phyloP scores from a whole-genome alignment of 2,113 vertebrate genomes.

The Formicarius rufipectus region DNA sequence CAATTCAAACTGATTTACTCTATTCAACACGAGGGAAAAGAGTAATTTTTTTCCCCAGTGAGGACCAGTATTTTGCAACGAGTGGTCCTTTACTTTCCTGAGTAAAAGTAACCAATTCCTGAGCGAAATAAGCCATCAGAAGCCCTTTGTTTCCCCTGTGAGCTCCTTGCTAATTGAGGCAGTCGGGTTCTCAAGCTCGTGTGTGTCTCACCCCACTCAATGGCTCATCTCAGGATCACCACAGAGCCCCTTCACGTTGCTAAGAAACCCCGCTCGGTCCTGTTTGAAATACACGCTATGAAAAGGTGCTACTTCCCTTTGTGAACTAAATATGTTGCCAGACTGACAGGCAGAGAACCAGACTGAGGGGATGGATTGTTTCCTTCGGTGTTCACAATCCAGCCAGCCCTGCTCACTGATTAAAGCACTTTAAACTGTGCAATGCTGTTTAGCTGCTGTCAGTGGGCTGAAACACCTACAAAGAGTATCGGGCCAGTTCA shows the following conservation, averaged over 20 bases:
- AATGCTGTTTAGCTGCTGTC: background rate
- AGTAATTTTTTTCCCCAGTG: background rate
- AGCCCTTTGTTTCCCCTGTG: background rate
- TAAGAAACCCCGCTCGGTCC: background rate
- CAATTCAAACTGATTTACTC: constrained; percentile 16
- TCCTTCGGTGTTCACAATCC: background rate
- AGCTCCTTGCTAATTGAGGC: constrained; percentile 18
- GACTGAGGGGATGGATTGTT: background rate
- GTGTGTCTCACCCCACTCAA: background rate
- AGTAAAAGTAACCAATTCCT: background rate
- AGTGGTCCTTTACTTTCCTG: background rate
- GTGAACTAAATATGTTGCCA: constrained; percentile 10
- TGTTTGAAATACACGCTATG: constrained; percentile 43
- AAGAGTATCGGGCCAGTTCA: background rate
- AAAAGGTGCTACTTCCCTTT: constrained; percentile 21
- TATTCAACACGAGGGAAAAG: background rate
- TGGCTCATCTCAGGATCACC: background rate
- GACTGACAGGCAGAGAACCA: constrained; percentile 15
- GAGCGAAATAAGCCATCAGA: background rate
- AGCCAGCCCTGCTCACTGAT: background rate
- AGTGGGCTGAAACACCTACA: background rate
- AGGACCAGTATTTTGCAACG: background rate
- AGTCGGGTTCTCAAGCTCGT: background rate
- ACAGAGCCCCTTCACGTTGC: background rate
- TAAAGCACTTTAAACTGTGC: background rate